Percentiles rank a stretch among this genome's conserved stretches.
Evolutionary conservation across 1,140 invertebrate species (phyloP).

Genomic region (Bombus polaris): DNA sequence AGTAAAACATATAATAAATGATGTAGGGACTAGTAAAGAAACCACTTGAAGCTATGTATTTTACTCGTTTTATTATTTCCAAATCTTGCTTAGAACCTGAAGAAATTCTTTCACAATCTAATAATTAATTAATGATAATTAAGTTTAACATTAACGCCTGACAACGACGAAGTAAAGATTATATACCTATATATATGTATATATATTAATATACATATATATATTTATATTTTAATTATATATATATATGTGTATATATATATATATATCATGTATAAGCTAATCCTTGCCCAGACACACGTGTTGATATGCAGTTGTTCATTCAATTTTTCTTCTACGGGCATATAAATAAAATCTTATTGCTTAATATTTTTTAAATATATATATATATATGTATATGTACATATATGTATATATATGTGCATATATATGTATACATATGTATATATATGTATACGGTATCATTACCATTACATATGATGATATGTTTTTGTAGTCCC

Average conservation of each 20-base stretch:
- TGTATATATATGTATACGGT: slow-evolving; percentile 23
- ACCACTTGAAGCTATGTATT: slow-evolving; percentile 50
- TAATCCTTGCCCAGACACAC: slow-evolving; percentile 82
- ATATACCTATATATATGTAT: slow-evolving; percentile 73
- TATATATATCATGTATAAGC: slow-evolving; percentile 75
- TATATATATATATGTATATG: slow-evolving; percentile 62
- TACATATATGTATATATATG: slow-evolving; percentile 57
- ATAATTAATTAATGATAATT: slow-evolving; percentile 79
- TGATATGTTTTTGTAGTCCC: slow-evolving; percentile 84
- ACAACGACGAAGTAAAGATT: slow-evolving; percentile 80
- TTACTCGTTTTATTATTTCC: slow-evolving; percentile 79
- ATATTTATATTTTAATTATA: slow-evolving; percentile 28
- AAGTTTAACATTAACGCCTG: slow-evolving; percentile 81
- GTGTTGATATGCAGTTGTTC: slow-evolving; percentile 80
- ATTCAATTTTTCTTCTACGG: slow-evolving; percentile 67
- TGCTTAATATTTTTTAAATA: slow-evolving; percentile 78
- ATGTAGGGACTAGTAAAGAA: background rate
- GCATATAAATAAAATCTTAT: slow-evolving; percentile 82
- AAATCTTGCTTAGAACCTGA: slow-evolving; percentile 81
- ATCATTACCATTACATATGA: slow-evolving; percentile 79
- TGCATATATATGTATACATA: slow-evolving; percentile 66
- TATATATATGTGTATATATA: slow-evolving; percentile 43
- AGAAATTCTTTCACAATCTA: slow-evolving; percentile 81
- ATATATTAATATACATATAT: slow-evolving; percentile 63
- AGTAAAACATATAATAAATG: background rate